A percentile compares a stretch with the other conserved stretches of the same genome.
phyloP scores from a whole-genome alignment of 1,140 invertebrate genomes.

The Bacillus rossius region DNA sequence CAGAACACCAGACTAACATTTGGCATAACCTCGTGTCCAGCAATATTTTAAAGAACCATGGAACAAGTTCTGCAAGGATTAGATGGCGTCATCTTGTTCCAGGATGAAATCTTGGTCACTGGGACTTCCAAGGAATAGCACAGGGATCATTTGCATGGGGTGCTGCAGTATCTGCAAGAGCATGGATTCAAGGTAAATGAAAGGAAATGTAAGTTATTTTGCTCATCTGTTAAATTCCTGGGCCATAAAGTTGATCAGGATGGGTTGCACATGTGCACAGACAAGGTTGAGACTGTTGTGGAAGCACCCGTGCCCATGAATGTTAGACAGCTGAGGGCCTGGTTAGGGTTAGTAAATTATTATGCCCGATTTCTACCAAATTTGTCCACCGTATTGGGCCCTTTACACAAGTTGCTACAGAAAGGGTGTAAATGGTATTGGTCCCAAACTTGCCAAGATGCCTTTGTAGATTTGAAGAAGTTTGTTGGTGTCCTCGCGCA shows the following conservation, averaged over 20 bases:
- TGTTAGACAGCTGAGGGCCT: neutral
- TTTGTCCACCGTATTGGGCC: constrained; percentile 25
- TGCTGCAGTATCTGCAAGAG: neutral
- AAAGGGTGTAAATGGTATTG: constrained; percentile 27
- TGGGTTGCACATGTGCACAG: neutral
- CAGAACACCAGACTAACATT: neutral
- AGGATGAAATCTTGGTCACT: neutral
- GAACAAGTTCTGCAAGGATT: constrained; percentile 1
- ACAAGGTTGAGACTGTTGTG: constrained; percentile 21
- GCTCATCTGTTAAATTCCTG: neutral
- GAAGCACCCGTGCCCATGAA: constrained; percentile 17
- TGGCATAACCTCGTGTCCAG: constrained; percentile 1
- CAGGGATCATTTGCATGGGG: neutral
- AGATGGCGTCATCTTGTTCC: neutral
- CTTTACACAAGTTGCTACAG: constrained; percentile 25
- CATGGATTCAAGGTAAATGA: constrained; percentile 4
- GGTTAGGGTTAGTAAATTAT: constrained; percentile 25
- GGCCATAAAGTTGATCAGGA: neutral
- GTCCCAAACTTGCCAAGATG: constrained; percentile 21
- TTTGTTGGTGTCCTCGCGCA: neutral
- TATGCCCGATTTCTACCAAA: constrained; percentile 36
- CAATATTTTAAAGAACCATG: constrained; percentile 1
- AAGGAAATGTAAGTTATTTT: neutral
- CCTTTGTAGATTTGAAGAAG: constrained; percentile 28
- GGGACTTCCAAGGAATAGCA: neutral